These are phyloP conservation scores for Xestia sexstrigata DNA, from an alignment of 2,888 invertebrate genomes.

Conservation along the genomic window DNA sequence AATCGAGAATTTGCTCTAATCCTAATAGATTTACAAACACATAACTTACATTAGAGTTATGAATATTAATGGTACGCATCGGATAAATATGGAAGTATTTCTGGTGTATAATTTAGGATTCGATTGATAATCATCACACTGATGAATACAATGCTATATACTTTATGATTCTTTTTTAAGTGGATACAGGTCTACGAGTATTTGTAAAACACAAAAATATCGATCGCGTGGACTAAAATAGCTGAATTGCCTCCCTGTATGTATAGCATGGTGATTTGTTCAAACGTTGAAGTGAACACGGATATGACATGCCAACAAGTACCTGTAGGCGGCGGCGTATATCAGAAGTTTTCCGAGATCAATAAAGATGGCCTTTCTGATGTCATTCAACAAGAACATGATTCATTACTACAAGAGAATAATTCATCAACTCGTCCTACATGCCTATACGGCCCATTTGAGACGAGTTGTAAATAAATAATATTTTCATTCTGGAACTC, in stretches of 20 bases:
- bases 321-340: slow-evolving; percentile 14
- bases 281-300: slow-evolving; percentile 22
- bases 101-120: slow-evolving; percentile 14
- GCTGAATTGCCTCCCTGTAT: slow-evolving; percentile 10
- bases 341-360: slow-evolving; percentile 31
- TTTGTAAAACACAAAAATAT: slow-evolving; percentile 28
- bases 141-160: slow-evolving; percentile 18
- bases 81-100: neutral
- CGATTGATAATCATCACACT: slow-evolving; percentile 2
- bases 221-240: slow-evolving; percentile 44
- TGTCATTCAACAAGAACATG: slow-evolving; percentile 24
- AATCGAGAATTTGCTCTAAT: slow-evolving; percentile 35
- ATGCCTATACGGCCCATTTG: too few relatives aligned
- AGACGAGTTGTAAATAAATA: too few relatives aligned
- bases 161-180: slow-evolving; percentile 40
- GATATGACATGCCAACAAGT: slow-evolving; percentile 16
- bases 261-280: slow-evolving; percentile 27
- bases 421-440: too few relatives aligned
- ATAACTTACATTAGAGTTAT: slow-evolving; percentile 14
- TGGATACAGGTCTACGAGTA: slow-evolving; percentile 9
- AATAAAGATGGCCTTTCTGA: slow-evolving; percentile 35
- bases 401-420: slow-evolving; percentile 25
- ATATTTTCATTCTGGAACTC: too few relatives aligned
- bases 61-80: slow-evolving; percentile 15
- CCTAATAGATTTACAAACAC: slow-evolving; percentile 13